Base-by-base conservation (phyloP, 92 coral and sea anemone species). In the Anthopleura xanthogrammica region DNA sequence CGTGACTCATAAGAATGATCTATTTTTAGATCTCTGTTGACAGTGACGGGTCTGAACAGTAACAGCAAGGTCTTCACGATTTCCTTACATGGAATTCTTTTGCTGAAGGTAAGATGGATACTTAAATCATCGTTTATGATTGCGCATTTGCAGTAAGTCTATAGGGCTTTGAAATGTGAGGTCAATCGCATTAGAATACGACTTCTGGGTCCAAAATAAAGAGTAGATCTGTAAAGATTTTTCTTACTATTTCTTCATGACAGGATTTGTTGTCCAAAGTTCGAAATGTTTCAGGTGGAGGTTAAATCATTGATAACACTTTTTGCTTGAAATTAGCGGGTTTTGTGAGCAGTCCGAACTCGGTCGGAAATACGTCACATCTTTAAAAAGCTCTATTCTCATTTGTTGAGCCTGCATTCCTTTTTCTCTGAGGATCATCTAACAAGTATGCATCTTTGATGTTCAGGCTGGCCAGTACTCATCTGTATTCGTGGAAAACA, bases 401-500 rank as follows among this genome's bases (percentile, higher is more conserved):
- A 64, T 3, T 3, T 19, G 6, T 14, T 57, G 62, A 57, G 16
- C 19, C 62, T 43, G 50, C 50, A 43, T 43, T 43, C 7, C 50
- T 43, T 46, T 16, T 58, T 58, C 64, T 58, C 64, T 12, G 64
- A 58, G 64, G 36, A 43, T 5, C 9, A 2, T 39, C 52, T 42
- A 50, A 9, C 58, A 54, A 11, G 58, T 11, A 2, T 50, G 14
- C 58, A 14, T 4, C 36, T 24, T 39, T 40, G 78, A 54, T 54
- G 16, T 12, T 62, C 29, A 97, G 99, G 98, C 97, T 42, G 97
- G 97, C 20, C 90, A 90, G 66, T 95, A 97, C 81, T 94, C 91
- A 11, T 97, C 99, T 14, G 93, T 97, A 17, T 97, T 90, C 80
- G 94, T 92, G 42, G 99, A 94, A 60, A 97, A 97, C 92, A 94